A percentile compares a stretch with the other conserved stretches of the same genome.
phyloP scores from a whole-genome alignment of 1,140 invertebrate species.

The Mesaphorura yosii region DNA sequence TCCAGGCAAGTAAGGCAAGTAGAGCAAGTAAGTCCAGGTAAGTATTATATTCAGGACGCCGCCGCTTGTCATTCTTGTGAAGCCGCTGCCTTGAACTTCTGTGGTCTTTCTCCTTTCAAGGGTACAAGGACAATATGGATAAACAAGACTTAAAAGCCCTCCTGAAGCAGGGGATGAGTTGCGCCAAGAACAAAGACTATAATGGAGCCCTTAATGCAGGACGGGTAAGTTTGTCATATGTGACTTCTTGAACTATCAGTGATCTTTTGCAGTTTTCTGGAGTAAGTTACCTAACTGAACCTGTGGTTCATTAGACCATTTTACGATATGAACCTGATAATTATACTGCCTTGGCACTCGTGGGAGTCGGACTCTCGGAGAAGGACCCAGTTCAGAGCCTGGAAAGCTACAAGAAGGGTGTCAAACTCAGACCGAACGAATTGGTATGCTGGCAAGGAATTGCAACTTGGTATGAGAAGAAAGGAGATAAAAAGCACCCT shows the following conservation, averaged over 20 bases:
- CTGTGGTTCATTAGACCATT: slow-evolving; percentile 12
- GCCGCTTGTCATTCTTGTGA: too few relatives aligned
- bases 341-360: slow-evolving; percentile 16
- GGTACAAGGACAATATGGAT: too few relatives aligned
- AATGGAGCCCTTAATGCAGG: not conserved
- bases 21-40: too few relatives aligned
- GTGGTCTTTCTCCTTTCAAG: too few relatives aligned
- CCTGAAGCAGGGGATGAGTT: not conserved
- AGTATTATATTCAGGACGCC: too few relatives aligned
- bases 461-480: slow-evolving; percentile 20
- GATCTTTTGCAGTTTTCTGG: not conserved
- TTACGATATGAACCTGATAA: slow-evolving; percentile 18
- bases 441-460: slow-evolving; percentile 25
- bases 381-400: slow-evolving; percentile 15
- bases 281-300: not conserved
- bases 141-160: slow-evolving; percentile 28
- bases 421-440: slow-evolving; percentile 2
- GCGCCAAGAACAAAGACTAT: not conserved
- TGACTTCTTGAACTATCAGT: not conserved
- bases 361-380: slow-evolving; percentile 9
- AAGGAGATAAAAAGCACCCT: slow-evolving; percentile 11
- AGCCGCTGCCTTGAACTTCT: too few relatives aligned
- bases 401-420: slow-evolving; percentile 24
- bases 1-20: too few relatives aligned
- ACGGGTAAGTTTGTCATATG: not conserved